Conservation (phyloP, 2,113 vertebrate species). For the Azemiops feae region DNA sequence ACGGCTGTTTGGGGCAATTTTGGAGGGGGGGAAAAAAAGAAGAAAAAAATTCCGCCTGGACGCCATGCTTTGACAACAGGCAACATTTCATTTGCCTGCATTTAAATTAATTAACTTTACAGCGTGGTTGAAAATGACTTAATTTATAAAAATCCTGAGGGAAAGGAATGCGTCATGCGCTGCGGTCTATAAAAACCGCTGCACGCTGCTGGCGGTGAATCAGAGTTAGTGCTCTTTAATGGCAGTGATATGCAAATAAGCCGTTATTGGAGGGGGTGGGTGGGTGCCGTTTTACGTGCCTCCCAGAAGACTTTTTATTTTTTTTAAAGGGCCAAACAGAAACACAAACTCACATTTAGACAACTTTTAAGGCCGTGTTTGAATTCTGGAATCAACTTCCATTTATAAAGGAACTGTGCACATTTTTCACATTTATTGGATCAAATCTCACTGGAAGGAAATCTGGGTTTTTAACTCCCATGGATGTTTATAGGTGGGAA, state of each 20-base stretch:
- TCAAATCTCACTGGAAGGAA: neutral
- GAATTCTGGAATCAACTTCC: neutral
- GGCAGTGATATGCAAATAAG: neutral
- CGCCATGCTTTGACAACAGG: neutral
- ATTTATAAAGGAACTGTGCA: neutral
- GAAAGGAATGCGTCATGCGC: neutral
- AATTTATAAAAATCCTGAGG: slow-evolving; percentile 28
- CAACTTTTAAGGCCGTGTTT: neutral
- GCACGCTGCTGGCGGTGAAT: neutral
- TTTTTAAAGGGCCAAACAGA: neutral
- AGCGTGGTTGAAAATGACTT: slow-evolving; percentile 11
- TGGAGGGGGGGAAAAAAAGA: neutral
- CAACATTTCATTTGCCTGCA: slow-evolving; percentile 11
- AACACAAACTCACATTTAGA: neutral
- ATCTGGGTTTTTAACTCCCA: neutral
- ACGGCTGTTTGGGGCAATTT: neutral
- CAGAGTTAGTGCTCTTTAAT: slow-evolving; percentile 1
- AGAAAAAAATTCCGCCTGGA: neutral
- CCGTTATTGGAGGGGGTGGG: neutral
- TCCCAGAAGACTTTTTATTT: neutral
- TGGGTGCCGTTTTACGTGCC: neutral
- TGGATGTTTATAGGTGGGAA: neutral
- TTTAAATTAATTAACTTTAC: slow-evolving; percentile 35
- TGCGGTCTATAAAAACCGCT: neutral
- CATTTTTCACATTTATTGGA: neutral